Evolutionary conservation across 2,797 vertebrate species (phyloP).

Genomic region (Cryptoprocta ferox): DNA sequence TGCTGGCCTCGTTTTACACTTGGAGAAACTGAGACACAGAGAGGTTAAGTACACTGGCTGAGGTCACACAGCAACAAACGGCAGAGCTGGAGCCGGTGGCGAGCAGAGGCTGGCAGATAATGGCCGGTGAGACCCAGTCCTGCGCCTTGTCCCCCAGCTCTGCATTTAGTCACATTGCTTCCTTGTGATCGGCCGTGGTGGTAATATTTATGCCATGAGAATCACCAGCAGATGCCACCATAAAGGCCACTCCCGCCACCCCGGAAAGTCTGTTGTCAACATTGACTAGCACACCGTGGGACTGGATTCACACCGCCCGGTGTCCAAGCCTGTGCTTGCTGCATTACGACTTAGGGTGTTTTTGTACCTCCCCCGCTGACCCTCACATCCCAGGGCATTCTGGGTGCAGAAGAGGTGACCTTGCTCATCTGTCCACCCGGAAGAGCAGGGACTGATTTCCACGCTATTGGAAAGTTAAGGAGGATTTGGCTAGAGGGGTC

Average conservation of each 20-base stretch:
- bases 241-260: background rate
- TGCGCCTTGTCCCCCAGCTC: rapidly evolving
- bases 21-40: background rate
- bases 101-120: rapidly evolving
- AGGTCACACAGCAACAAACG: background rate
- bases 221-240: background rate
- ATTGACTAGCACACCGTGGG: rapidly evolving
- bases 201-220: background rate
- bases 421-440: background rate
- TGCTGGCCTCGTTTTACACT: background rate
- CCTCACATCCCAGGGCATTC: background rate
- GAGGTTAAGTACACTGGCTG: background rate
- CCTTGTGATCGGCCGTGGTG: background rate
- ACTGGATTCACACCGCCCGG: rapidly evolving
- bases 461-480: background rate
- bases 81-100: background rate
- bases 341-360: rapidly evolving
- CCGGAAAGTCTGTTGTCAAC: background rate
- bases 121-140: rapidly evolving
- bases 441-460: background rate
- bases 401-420: rapidly evolving
- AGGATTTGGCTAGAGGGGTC: background rate
- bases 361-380: background rate
- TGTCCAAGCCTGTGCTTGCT: too few relatives aligned
- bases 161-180: rapidly evolving